Base-by-base conservation (phyloP, 2,888 invertebrate species). In the Protophormia terraenovae region DNA sequence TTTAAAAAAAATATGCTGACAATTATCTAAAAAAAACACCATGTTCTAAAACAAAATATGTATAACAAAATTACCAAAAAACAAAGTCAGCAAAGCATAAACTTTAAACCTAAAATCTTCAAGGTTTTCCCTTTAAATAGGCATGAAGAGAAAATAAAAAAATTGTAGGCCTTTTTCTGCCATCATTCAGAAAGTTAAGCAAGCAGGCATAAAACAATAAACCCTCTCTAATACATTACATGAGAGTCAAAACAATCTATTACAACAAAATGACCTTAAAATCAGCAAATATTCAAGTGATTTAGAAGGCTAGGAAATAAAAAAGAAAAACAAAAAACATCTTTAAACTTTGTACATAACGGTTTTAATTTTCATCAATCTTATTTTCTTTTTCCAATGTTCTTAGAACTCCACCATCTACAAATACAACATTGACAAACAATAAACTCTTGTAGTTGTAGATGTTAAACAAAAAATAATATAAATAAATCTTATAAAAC, bases 401-500 rank as follows among this genome's bases (percentile, higher is more conserved):
- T 14, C 27, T 10, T 16, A 16, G 19, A 53, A 32, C 35, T 27
- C 22, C 19, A 12, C n/a, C 41, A 14, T 19, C 29, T 22, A 0
- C 14, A 22, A 47, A 14, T 24, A 73, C n/a, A n/a, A n/a, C 45
- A 58, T 72, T 22, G 29, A 55, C 55, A 66, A n/a, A 16, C 55
- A 67, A 73, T 38, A 73, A 80, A 35, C 66, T 45, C 47, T 60
- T 45, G 24, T n/a, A 50, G 1, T 75, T 75, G 55, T 27, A 16
- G 32, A 32, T 72, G 29, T 27, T 75, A 16, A 62, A 35, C 14
- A 19, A 64, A 45, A 71, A 38, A 72, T 64, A 64, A 72, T 55
- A 62, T 8, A 69, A 27, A 58, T 60, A 72, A 66, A 73, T 73
- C 45, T 80, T 66, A 16, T 58, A 72, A n/a, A 55, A 80, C 38